Percentiles rank a stretch among this genome's conserved stretches.
Evolutionary conservation across 2,888 invertebrate genomes (phyloP).

Genomic region (Nemotelus pantherinus): DNA sequence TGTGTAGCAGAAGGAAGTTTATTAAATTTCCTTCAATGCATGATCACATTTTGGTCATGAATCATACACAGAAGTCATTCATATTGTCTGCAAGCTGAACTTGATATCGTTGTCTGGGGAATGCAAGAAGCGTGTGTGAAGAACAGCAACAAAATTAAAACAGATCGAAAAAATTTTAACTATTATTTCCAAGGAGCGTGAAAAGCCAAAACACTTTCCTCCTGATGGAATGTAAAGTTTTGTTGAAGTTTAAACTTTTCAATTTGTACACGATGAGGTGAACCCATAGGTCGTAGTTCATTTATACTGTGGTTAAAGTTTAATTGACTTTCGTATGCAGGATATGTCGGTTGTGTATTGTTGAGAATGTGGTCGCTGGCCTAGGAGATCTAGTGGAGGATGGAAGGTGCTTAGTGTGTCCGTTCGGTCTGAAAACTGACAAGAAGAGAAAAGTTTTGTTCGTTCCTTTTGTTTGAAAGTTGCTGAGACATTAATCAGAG

Average conservation of each 20-base stretch:
- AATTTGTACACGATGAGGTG: conserved; percentile 21
- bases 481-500: too few relatives aligned
- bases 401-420: too few relatives aligned
- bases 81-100: background rate
- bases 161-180: too few relatives aligned
- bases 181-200: too few relatives aligned
- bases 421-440: too few relatives aligned
- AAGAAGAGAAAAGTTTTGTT: too few relatives aligned
- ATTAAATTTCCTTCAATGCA: conserved; percentile 37
- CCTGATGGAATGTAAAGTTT: background rate
- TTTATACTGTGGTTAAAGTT: conserved; percentile 25
- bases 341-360: background rate
- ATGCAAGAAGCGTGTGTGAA: background rate
- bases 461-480: too few relatives aligned
- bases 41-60: conserved; percentile 32
- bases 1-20: conserved; percentile 1
- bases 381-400: too few relatives aligned
- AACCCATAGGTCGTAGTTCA: conserved; percentile 15
- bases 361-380: too few relatives aligned
- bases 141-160: too few relatives aligned
- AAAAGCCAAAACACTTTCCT: too few relatives aligned
- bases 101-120: background rate
- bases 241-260: conserved; percentile 23
- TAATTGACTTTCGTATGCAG: conserved; percentile 37
- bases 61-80: conserved; percentile 4